phyloP scores from a whole-genome alignment of 2,888 invertebrate species.

The Peribatodes rhomboidaria region DNA sequence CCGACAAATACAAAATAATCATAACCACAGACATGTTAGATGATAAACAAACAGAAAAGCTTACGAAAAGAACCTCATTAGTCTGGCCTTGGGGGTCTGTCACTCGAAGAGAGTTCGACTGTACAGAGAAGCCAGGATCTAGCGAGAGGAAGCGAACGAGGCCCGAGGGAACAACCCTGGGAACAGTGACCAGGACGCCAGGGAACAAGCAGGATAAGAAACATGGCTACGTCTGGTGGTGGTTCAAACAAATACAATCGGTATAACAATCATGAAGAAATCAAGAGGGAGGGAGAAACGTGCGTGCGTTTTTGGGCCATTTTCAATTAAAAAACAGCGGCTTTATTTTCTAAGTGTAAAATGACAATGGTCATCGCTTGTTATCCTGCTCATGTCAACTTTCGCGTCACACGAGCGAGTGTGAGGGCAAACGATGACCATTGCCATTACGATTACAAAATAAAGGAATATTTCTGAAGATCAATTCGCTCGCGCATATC shows the following conservation, averaged over 20 bases:
- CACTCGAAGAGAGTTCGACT: background rate
- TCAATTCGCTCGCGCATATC: too few species aligned
- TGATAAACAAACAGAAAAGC: background rate
- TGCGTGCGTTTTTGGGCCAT: too few species aligned
- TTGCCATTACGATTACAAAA: too few species aligned
- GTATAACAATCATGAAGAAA: background rate
- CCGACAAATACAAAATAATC: background rate
- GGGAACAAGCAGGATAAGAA: background rate
- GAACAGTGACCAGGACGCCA: background rate
- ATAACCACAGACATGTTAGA: background rate
- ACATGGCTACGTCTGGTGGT: background rate
- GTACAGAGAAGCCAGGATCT: background rate
- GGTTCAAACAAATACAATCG: background rate
- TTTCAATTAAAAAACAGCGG: too few species aligned
- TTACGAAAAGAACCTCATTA: background rate
- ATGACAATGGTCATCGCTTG: too few species aligned
- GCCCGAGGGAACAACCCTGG: background rate
- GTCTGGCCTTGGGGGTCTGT: background rate
- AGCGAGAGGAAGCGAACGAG: background rate
- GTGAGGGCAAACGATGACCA: too few species aligned
- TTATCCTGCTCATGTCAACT: too few species aligned
- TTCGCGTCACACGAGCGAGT: too few species aligned
- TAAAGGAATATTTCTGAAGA: too few species aligned
- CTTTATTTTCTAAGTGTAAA: too few species aligned
- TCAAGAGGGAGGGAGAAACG: too few species aligned